Conservation (phyloP, 2,113 vertebrate species). For the Cryptomyrus ogoouensis region DNA sequence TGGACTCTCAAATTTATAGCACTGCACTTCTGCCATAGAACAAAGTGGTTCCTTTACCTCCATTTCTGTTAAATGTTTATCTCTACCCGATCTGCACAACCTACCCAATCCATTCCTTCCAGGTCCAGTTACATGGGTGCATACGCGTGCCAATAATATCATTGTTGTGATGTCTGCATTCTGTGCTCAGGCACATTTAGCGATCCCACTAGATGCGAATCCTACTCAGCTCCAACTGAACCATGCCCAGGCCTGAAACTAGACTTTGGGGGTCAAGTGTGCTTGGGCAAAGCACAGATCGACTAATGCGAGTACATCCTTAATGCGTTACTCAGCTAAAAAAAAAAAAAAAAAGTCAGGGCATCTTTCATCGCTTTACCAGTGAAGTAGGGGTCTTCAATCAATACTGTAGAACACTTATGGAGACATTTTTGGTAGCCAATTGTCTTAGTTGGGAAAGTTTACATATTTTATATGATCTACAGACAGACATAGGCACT, state of each 20-base stretch:
- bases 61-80: background rate
- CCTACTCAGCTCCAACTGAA: background rate
- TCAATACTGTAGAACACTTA: background rate
- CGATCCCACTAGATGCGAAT: background rate
- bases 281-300: background rate
- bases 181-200: background rate
- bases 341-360: too few relatives aligned
- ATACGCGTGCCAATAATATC: background rate
- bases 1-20: background rate
- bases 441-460: background rate
- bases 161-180: background rate
- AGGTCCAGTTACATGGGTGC: background rate
- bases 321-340: background rate
- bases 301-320: background rate
- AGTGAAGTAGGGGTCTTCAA: background rate
- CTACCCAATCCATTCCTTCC: background rate
- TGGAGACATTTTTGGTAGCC: background rate
- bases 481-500: background rate
- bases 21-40: background rate
- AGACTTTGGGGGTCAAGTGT: too few relatives aligned
- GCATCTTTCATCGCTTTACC: background rate
- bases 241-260: background rate
- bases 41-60: background rate
- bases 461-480: background rate
- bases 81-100: background rate